Conservation (phyloP, 2,888 invertebrate species). For the Microdon myrmicae region DNA sequence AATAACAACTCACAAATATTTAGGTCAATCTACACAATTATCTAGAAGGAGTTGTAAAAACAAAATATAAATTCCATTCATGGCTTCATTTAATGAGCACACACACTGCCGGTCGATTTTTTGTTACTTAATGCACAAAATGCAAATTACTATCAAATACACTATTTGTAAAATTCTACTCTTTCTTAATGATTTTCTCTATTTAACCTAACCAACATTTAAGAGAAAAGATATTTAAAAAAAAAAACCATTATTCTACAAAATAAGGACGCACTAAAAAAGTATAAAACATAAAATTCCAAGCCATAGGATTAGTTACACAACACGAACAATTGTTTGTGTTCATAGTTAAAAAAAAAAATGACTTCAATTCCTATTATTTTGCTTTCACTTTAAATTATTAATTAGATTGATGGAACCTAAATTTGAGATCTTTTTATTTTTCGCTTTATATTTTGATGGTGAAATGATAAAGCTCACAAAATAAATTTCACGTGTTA, state of each 20-base stretch:
- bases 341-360: slow-evolving; percentile 4
- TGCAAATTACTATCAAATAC: no score
- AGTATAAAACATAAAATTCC: slow-evolving; percentile 31
- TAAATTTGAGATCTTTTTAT: slow-evolving; percentile 1
- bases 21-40: slow-evolving; percentile 55
- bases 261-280: slow-evolving; percentile 19
- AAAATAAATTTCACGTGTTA: slow-evolving; percentile 25
- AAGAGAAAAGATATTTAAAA: slow-evolving; percentile 14
- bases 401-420: slow-evolving; percentile 17
- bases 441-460: slow-evolving; percentile 18
- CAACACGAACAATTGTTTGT: slow-evolving; percentile 49
- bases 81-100: no score
- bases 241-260: slow-evolving; percentile 24
- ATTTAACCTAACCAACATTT: slow-evolving; percentile 18
- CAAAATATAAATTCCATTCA: slow-evolving; percentile 37
- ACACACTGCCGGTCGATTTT: no score
- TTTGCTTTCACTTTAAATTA: slow-evolving; percentile 20
- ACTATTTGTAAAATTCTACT: slow-evolving; percentile 17
- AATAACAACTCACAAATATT: slow-evolving; percentile 43
- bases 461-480: slow-evolving; percentile 49
- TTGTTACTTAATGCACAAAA: slow-evolving; percentile 52
- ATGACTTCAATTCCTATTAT: slow-evolving; percentile 15
- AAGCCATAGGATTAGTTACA: slow-evolving; percentile 54
- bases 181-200: slow-evolving; percentile 16
- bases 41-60: slow-evolving; percentile 18